A percentile compares a stretch with the other conserved stretches of the same genome.
Conservation (phyloP, 2,888 invertebrate genomes). For the Galerucella pusilla region DNA sequence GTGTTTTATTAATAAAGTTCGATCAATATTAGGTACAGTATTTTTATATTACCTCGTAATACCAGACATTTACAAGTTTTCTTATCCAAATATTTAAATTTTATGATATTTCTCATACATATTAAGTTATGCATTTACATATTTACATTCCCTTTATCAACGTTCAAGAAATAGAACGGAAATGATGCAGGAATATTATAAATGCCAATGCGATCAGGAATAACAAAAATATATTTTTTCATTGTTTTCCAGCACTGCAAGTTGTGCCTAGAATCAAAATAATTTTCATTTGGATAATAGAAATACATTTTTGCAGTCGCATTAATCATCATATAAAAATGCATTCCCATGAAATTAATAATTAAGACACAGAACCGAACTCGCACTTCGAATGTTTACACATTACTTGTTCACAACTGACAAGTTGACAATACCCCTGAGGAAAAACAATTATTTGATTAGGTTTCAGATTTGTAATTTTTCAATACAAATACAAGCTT, state of each 20-base stretch:
- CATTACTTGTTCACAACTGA: no score
- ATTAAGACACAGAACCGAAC: neutral
- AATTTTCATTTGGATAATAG: neutral
- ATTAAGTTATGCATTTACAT: conserved; percentile 1
- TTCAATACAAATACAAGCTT: no score
- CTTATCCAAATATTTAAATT: neutral
- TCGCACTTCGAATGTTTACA: neutral
- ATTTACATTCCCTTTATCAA: conserved; percentile 1
- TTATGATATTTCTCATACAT: neutral
- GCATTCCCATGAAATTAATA: neutral
- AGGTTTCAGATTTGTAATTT: no score
- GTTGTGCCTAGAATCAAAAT: conserved; percentile 5
- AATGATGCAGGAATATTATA: neutral
- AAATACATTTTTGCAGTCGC: neutral
- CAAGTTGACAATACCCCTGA: no score
- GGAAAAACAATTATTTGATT: no score
- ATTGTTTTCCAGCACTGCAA: neutral
- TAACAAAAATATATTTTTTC: neutral
- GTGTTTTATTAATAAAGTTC: neutral
- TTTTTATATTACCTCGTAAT: neutral
- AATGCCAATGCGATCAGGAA: neutral
- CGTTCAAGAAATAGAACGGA: neutral
- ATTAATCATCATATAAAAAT: neutral
- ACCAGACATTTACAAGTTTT: neutral
- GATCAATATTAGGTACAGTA: neutral